Evolutionary conservation across 2,797 vertebrate species (phyloP), one percentile per base, ranked within the genome.

Genomic region (Neopelma chrysocephalum): DNA sequence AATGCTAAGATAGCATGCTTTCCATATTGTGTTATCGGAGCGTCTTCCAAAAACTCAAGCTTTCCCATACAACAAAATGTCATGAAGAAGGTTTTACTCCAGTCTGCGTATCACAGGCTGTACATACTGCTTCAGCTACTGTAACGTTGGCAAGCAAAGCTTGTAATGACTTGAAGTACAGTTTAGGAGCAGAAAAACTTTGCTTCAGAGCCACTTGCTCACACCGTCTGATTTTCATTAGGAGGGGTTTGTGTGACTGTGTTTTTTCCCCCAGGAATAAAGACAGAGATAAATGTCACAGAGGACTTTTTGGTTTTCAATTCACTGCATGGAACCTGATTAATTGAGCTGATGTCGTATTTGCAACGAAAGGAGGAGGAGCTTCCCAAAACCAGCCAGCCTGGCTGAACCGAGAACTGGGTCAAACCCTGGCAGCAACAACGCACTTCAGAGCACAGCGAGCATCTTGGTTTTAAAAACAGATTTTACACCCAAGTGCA

Each of bases 1-100:
- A 98, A 98, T 92, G 96, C 95, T 97, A 97, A 97, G 97, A 96
- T 97, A 97, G 97, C 97, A 96, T 96, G 95, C 96, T 98, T 97
- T 97, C 97, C 97, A 97, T 98, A 98, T 97, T 98, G 98, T 97
- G 97, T 95, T 96, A 97, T 96, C 89, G 62, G 96, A 97, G 95
- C 69, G 89, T 97, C 97, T 97, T 98, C 97, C 97, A 98, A 97
- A 97, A 98, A 84, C 91, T 95, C 93, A 96, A 97, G 96, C 97
- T 97, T 98, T 97, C 96, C 97, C 94, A 96, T 96, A 96, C 94
- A 97, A 97, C 97, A 97, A 98, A 96, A 97, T 97, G 96, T 97
- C 97, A 97, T 96, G 96, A 96, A 97, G 97, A 97, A 97, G 96
- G 96, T 97, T 96, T 96, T 97, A 94, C 97, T 96, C 97, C 97